A percentile compares a stretch with the other conserved stretches of the same genome.
These are phyloP conservation scores for Nasonovia ribisnigri DNA, from an alignment of 2,888 invertebrate species.

Conservation along the genomic window DNA sequence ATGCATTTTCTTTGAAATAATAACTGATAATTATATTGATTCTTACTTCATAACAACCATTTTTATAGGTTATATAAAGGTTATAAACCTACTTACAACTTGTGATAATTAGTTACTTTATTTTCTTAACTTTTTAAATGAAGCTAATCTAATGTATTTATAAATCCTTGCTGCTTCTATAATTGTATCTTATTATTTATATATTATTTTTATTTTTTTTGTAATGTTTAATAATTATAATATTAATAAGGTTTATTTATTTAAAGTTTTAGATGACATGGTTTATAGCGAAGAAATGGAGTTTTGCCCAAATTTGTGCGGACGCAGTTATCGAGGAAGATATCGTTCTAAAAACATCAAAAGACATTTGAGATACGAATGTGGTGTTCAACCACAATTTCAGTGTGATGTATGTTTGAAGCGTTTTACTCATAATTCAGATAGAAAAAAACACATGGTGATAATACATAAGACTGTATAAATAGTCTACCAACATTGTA, in stretches of 20 bases:
- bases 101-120: background rate
- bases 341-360: slow-evolving; percentile 57
- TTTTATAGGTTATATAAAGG: background rate
- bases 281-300: slow-evolving; percentile 19
- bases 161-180: slow-evolving; percentile 18
- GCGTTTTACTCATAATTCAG: slow-evolving; percentile 59
- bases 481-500: background rate
- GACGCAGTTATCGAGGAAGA: slow-evolving; percentile 59
- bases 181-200: background rate
- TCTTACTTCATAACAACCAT: background rate
- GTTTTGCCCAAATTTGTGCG: slow-evolving; percentile 59
- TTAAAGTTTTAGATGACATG: slow-evolving; percentile 39
- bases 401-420: slow-evolving; percentile 67
- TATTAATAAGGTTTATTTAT: background rate
- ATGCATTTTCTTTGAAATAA: background rate
- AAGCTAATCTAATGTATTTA: background rate
- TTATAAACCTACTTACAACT: background rate
- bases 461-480: slow-evolving; percentile 59
- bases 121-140: background rate
- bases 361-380: slow-evolving; percentile 68
- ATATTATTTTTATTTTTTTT: background rate
- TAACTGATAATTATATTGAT: background rate
- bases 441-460: slow-evolving; percentile 65
- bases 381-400: slow-evolving; percentile 69
- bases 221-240: background rate